Evolutionary conservation across 2,113 vertebrate species (phyloP).

Genomic region (Polyodon spathula): DNA sequence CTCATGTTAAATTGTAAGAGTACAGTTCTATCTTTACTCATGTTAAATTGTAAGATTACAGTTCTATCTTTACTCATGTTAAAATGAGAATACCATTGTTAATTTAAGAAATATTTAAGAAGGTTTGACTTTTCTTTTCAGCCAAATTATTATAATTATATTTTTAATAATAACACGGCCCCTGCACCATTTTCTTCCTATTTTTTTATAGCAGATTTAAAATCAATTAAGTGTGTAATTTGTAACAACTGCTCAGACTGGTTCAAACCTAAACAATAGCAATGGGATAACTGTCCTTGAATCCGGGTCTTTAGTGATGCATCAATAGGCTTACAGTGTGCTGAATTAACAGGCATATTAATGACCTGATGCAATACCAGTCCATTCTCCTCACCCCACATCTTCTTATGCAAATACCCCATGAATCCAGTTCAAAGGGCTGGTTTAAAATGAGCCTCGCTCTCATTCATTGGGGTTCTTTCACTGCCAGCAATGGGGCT

Average conservation of each 20-base stretch:
- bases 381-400: constrained; percentile 87
- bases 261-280: constrained; percentile 90
- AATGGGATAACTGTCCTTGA: constrained; percentile 95
- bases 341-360: constrained; percentile 99
- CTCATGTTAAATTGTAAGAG: too few relatives aligned
- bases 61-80: too few relatives aligned
- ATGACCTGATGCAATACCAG: constrained; percentile 86
- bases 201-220: constrained; percentile 70
- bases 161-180: too few relatives aligned
- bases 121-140: too few relatives aligned
- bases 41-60: too few relatives aligned
- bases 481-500: constrained; percentile 59
- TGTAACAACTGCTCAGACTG: constrained; percentile 96
- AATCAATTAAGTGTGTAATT: constrained; percentile 87
- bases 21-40: too few relatives aligned
- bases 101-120: too few relatives aligned
- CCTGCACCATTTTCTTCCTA: constrained; percentile 31
- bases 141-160: too few relatives aligned
- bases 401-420: constrained; percentile 99
- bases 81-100: too few relatives aligned
- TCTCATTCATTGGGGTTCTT: constrained; percentile 65
- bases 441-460: constrained; percentile 81
- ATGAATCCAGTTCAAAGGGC: constrained; percentile 98
- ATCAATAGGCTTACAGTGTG: constrained; percentile 99
- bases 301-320: constrained; percentile 86